These are phyloP conservation scores for Dryobota labecula DNA, from an alignment of 2,888 invertebrate genomes.

Conservation along the genomic window DNA sequence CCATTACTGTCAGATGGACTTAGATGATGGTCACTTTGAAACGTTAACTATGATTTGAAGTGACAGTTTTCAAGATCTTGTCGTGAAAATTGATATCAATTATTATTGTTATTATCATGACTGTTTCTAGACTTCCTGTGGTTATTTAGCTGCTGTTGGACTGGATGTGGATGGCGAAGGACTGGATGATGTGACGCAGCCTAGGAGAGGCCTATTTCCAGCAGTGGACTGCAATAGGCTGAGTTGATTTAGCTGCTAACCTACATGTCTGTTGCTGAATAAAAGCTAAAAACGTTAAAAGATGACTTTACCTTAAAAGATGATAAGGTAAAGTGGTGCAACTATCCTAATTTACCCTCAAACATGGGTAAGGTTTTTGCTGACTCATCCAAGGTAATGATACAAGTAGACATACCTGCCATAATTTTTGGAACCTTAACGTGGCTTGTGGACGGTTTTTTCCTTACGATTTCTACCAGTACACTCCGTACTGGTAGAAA, in stretches of 20 bases:
- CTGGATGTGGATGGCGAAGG: background rate
- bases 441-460: too few relatives aligned
- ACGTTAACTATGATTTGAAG: background rate
- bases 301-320: background rate
- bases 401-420: background rate
- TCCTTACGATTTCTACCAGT: too few relatives aligned
- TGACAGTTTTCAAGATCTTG: background rate
- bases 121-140: background rate
- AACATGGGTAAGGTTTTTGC: background rate
- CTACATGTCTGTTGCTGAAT: background rate
- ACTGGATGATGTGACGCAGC: background rate
- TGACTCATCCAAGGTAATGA: background rate
- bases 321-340: background rate
- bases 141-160: background rate
- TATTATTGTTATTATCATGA: background rate
- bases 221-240: background rate
- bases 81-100: background rate
- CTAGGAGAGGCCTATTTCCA: background rate
- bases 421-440: too few relatives aligned
- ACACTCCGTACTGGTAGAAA: too few relatives aligned
- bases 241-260: background rate
- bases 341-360: background rate
- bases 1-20: background rate
- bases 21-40: background rate
- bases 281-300: too few relatives aligned